A percentile compares a stretch with the other conserved stretches of the same genome.
Conservation (phyloP, 2,888 invertebrate genomes). For the Lycaena phlaeas region DNA sequence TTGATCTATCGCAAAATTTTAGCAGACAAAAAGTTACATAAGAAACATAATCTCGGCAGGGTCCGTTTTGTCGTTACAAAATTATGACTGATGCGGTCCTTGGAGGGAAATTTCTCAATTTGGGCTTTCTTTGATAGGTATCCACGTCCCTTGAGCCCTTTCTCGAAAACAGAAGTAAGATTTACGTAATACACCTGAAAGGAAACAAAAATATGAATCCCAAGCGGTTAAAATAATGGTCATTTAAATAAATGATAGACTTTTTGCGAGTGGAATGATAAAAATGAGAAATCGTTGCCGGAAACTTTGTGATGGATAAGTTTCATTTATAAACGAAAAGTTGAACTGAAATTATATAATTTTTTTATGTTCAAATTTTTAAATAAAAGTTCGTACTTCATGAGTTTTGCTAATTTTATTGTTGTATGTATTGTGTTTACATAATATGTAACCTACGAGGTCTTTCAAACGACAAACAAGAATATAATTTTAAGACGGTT, state of each 20-base stretch:
- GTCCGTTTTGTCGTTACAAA: slow-evolving; percentile 32
- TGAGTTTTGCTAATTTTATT: too few species aligned
- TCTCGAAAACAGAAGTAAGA: slow-evolving; percentile 25
- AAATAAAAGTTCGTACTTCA: too few species aligned
- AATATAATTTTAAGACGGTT: too few species aligned
- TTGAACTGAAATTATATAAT: too few species aligned
- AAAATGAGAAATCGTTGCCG: background rate
- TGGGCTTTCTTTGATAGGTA: slow-evolving; percentile 41
- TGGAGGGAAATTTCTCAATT: slow-evolving; percentile 45
- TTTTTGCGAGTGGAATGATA: background rate
- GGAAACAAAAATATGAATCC: slow-evolving; percentile 6
- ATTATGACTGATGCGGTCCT: slow-evolving; percentile 59
- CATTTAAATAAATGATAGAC: slow-evolving; percentile 45
- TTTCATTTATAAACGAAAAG: too few species aligned
- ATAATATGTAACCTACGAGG: too few species aligned
- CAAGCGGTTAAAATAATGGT: slow-evolving; percentile 54
- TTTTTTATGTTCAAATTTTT: too few species aligned
- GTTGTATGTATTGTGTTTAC: too few species aligned
- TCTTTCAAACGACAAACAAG: too few species aligned
- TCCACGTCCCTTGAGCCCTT: slow-evolving; percentile 54
- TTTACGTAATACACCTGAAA: slow-evolving; percentile 10
- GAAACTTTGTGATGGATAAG: background rate
- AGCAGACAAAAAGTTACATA: background rate
- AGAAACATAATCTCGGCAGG: slow-evolving; percentile 20
- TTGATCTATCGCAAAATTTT: too few species aligned